Evolutionary conservation across 2,797 vertebrate species (phyloP).

Genomic region (Threskiornis aethiopicus): DNA sequence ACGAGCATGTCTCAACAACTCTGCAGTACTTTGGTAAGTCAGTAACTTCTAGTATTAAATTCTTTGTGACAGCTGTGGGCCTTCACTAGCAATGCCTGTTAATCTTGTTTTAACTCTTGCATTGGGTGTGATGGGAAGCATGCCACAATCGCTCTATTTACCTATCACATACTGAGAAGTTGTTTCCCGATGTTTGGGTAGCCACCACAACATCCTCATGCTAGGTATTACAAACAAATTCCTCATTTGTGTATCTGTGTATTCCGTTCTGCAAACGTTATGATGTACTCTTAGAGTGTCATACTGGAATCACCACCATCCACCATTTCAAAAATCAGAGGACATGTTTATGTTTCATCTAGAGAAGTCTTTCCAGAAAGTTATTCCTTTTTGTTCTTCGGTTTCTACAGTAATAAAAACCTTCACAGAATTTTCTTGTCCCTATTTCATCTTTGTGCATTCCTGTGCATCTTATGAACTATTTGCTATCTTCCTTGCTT

Average conservation of each 20-base stretch:
- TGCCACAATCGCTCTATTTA: neutral
- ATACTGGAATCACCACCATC: neutral
- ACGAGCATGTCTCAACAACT: accelerated
- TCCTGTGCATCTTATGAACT: neutral
- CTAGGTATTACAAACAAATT: neutral
- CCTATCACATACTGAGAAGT: no score
- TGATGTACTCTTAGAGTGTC: accelerated
- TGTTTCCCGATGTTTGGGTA: neutral
- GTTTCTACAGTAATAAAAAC: neutral
- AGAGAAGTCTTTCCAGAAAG: neutral
- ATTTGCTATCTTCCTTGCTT: neutral
- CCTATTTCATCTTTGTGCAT: accelerated
- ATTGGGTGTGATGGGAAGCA: neutral
- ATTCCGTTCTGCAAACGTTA: neutral
- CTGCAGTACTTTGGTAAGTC: neutral
- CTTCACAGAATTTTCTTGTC: neutral
- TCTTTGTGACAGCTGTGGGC: accelerated
- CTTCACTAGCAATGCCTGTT: neutral
- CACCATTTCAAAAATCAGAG: neutral
- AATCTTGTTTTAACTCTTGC: neutral
- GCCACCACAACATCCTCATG: neutral
- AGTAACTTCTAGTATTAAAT: neutral
- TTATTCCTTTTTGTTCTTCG: neutral
- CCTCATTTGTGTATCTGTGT: neutral
- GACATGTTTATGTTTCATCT: accelerated